Conservation (phyloP, 2,113 vertebrate genomes). For the Petroica traversi region DNA sequence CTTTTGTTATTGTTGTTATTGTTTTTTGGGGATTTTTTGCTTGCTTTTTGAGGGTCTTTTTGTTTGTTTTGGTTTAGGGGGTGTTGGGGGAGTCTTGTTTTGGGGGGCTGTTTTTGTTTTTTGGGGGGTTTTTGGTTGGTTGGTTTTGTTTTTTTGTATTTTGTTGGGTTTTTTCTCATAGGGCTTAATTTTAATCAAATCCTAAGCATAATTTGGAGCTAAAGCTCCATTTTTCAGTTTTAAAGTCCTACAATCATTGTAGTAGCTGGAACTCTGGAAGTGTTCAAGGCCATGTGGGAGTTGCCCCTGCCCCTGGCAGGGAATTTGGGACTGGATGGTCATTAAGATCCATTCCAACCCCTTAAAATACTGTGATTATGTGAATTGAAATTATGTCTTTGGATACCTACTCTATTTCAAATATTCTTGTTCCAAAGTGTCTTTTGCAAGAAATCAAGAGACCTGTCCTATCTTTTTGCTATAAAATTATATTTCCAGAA, state of each 20-base stretch:
- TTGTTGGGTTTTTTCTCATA: fast-evolving
- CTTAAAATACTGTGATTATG: neutral
- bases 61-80: neutral
- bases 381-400: neutral
- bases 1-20: too few species aligned
- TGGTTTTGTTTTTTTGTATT: neutral
- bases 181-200: neutral
- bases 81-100: too few species aligned
- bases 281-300: neutral
- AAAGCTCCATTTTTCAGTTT: neutral
- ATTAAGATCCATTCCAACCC: neutral
- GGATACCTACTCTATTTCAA: neutral
- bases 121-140: too few species aligned
- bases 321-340: neutral
- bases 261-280: neutral
- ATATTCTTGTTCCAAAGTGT: neutral
- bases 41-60: neutral
- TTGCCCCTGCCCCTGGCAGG: neutral
- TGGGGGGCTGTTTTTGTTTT: too few species aligned
- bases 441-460: neutral
- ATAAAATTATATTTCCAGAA: neutral
- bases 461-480: neutral
- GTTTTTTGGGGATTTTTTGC: too few species aligned
- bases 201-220: neutral
- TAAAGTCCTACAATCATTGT: neutral